Base-by-base conservation (phyloP, 2,113 vertebrate species). In the Seriola quinqueradiata region DNA sequence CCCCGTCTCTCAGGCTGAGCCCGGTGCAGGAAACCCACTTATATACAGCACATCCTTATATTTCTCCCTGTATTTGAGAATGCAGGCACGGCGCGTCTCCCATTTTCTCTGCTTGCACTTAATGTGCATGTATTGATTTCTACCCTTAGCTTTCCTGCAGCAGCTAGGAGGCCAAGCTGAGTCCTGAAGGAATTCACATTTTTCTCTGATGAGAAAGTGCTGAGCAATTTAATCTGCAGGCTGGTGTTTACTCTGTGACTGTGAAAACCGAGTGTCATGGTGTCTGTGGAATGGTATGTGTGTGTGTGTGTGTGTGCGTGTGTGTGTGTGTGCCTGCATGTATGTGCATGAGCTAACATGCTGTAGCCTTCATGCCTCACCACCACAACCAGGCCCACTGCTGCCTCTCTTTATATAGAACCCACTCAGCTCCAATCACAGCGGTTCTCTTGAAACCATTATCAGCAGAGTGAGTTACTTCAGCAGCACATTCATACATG, bases 41-140 rank as follows among this genome's bases (percentile, higher is more conserved):
- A 6, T 36, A 36, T 36, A 36, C 4, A 36, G 34, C 6, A 36
- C 6, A 36, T 36, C 34, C 34, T 44, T 46, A 16, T 46, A 46
- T 44, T 57, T 38, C 42, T 48, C n/a, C 16, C 7, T 8, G 23
- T 44, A 28, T 70, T 25, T 72, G 21, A 76, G 23, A 68, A 58
- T 25, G 42, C 44, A 42, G 52, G 63, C 54, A 10, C 48, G 5
- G 48, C 3, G 58, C 68, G 64, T 73, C 60, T 83, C 72, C 58
- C 58, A 66, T 66, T 65, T 38, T 77, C 25, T 77, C 40, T 69
- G 46, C n/a, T 63, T 72, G 71, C 72, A 52, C 40, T 71, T n/a
- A 21, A 70, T 70, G 75, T 34, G 54, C 36, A 57, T 42, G 8
- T 81, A 90, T 84, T 74, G 83, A 84, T 79, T 84, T 61, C 32